Percentiles rank a stretch among this genome's conserved stretches.
Evolutionary conservation across 1,140 invertebrate species (phyloP).

Genomic region (Drosophila sproati): DNA sequence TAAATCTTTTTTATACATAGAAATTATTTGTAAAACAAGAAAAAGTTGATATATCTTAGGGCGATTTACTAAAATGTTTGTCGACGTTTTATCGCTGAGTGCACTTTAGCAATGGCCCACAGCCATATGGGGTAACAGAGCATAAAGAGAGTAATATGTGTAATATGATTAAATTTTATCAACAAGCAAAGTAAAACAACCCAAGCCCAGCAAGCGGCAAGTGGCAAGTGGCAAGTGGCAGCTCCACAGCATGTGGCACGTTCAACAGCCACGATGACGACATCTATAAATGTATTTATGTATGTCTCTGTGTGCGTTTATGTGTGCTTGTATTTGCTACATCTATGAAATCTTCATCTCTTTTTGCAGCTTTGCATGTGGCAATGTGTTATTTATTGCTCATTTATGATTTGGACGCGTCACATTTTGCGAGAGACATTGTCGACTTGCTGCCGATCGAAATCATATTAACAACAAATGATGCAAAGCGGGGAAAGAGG

Average conservation of each 20-base stretch:
- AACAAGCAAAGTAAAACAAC: conserved; percentile 62
- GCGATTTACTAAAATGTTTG: too few relatives aligned
- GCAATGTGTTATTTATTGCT: conserved; percentile 83
- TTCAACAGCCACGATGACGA: conserved; percentile 48
- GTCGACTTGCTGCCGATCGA: conserved; percentile 50
- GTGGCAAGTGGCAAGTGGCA: not conserved
- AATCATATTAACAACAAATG: conserved; percentile 17
- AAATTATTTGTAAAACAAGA: too few relatives aligned
- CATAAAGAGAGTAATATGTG: conserved; percentile 82
- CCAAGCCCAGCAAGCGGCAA: conserved; percentile 7
- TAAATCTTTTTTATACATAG: too few relatives aligned
- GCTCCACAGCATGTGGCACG: conserved; percentile 29
- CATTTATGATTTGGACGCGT: conserved; percentile 80
- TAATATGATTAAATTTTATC: conserved; percentile 83
- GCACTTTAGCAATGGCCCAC: not conserved
- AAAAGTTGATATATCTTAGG: too few relatives aligned
- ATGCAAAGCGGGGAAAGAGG: conserved; percentile 2
- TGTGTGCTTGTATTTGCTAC: not conserved
- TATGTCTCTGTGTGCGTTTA: not conserved
- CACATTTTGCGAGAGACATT: conserved; percentile 70
- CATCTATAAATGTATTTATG: conserved; percentile 52
- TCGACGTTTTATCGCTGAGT: too few relatives aligned
- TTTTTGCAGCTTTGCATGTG: conserved; percentile 54
- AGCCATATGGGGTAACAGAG: conserved; percentile 79
- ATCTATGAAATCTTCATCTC: conserved; percentile 28